Evolutionary conservation across 2,888 invertebrate species (phyloP), one percentile per base, ranked within the genome.

Genomic region (Deilephila porcellus): DNA sequence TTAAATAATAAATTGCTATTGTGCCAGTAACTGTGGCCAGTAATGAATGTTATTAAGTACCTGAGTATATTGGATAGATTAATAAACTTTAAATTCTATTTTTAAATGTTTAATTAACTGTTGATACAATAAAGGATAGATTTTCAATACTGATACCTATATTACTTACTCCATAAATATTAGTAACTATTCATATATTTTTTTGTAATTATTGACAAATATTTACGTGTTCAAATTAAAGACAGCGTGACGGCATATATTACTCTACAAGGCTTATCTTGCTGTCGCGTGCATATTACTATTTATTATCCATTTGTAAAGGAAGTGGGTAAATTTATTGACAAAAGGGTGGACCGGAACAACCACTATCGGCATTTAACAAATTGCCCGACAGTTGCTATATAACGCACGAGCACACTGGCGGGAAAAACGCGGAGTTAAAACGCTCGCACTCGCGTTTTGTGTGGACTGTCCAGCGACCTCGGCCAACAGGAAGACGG

Each of bases 311-410:
- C 45, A 73, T 73, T 73, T 73, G 60, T 70, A 60, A 62, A 52
- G 60, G 73, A 70, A 73, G 70, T 52, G 70, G 60, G 52, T 70
- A 52, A 67, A 73, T 70, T 70, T 74, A 77, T 75, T 76, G 71
- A 72, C 72, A 71, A 71, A 73, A 34, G 34, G 70, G 71, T 73
- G 67, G 70, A 70, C 72, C 74, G 75, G 74, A 73, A 73, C 73
- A 32, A 73, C 45, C 25, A 67, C 67, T 67, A 67, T 67, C 67
- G 67, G 67, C 67, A 67, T 67, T 67, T 73, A 75, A 78, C 74
- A 70, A 71, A 71, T 74, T 60, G 71, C 72, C 75, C 77, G 77
- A 78, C 78, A 77, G 71, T 74, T 73, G 79, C 72, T 75, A 72
- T 56, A 56, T 59, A 59, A 60, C 71, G 71, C 71, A 25, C 7